A percentile compares a stretch with the other conserved stretches of the same genome.
Conservation (phyloP, 1,140 invertebrate genomes). For the Tetraneura akinire region DNA sequence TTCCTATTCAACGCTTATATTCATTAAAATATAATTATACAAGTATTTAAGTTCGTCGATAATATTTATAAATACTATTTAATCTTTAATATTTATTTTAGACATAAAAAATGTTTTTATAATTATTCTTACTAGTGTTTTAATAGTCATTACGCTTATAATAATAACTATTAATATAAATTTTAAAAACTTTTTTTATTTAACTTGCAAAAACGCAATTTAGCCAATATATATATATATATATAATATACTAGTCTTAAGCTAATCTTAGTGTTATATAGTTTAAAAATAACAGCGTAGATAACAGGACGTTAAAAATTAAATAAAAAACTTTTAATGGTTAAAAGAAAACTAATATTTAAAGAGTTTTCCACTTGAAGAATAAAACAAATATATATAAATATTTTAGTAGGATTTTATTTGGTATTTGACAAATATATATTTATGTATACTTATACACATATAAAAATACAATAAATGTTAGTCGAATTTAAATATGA, state of each 20-base stretch:
- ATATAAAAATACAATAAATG: neutral
- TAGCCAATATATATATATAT: neutral
- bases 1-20: neutral
- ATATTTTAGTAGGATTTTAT: neutral
- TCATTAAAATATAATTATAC: no score
- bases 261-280: neutral
- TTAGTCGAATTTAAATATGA: neutral
- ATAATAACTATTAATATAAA: no score
- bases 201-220: constrained; percentile 13
- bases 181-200: constrained; percentile 22
- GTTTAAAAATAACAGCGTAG: neutral
- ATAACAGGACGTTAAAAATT: neutral
- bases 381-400: neutral
- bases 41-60: neutral
- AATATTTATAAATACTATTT: neutral
- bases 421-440: neutral
- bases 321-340: neutral
- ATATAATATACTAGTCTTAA: neutral
- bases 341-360: neutral
- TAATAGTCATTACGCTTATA: neutral
- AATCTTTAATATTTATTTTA: neutral
- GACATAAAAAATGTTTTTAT: no score
- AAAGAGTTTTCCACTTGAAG: neutral
- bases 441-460: no score
- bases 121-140: neutral